Evolutionary conservation across 2,888 invertebrate species (phyloP).

Genomic region (Andrena bucephala): DNA sequence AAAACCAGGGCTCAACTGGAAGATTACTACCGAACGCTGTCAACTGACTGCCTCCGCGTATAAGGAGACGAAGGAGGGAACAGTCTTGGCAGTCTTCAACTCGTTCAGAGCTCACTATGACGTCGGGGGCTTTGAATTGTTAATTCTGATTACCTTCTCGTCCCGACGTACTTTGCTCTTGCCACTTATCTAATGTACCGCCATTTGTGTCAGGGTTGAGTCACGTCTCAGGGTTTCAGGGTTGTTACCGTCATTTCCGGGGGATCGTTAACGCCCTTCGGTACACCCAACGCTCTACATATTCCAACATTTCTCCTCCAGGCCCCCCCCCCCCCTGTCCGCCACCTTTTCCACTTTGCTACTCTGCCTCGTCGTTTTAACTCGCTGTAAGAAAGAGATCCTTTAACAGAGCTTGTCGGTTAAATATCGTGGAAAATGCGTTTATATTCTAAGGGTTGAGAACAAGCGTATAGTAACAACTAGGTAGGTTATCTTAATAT

Average conservation of each 20-base stretch:
- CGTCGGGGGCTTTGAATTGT: conserved; percentile 73
- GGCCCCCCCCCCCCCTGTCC: neutral
- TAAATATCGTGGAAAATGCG: no score
- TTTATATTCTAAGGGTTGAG: no score
- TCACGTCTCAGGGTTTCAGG: conserved; percentile 71
- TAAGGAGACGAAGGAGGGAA: conserved; percentile 22
- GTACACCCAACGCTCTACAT: conserved; percentile 38
- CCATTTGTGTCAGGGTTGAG: conserved; percentile 76
- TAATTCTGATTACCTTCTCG: conserved; percentile 77
- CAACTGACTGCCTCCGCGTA: conserved; percentile 31
- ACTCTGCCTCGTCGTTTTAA: neutral
- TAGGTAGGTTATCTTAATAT: no score
- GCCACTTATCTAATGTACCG: conserved; percentile 73
- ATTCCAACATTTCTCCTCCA: conserved; percentile 29
- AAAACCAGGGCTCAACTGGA: conserved; percentile 33
- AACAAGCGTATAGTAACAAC: no score
- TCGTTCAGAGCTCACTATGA: conserved; percentile 22
- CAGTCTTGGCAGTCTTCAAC: conserved; percentile 46
- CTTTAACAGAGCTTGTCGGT: no score
- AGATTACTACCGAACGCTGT: conserved; percentile 61
- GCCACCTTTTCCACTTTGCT: neutral
- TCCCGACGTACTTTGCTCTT: conserved; percentile 54
- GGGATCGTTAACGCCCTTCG: conserved; percentile 69
- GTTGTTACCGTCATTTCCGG: conserved; percentile 73
- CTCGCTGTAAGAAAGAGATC: no score